phyloP scores from a whole-genome alignment of 2,888 invertebrate species.

The Lasioglossum vierecki region DNA sequence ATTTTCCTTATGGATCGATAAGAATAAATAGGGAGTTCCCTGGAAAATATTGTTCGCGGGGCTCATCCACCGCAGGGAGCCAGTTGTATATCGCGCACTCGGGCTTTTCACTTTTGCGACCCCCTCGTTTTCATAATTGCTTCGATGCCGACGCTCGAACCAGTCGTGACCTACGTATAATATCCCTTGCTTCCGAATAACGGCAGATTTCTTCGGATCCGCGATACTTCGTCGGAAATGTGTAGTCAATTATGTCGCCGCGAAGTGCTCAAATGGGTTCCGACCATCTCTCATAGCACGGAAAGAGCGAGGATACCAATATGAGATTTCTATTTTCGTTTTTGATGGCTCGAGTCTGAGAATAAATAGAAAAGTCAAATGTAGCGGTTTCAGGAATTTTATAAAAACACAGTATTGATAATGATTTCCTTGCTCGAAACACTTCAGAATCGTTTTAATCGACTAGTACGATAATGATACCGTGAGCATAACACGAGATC shows the following conservation, averaged over 20 bases:
- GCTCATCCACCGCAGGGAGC: not conserved
- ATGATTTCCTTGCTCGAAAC: not conserved
- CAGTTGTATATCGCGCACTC: not conserved
- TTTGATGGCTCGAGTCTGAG: not conserved
- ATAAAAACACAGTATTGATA: not conserved
- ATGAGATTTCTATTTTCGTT: not conserved
- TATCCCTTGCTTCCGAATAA: not conserved
- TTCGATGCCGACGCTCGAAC: not conserved
- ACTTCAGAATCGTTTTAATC: conserved; percentile 40
- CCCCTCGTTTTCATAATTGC: not conserved
- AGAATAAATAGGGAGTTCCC: conserved; percentile 15
- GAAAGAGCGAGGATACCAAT: not conserved
- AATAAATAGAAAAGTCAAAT: not conserved
- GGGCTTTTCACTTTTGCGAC: not conserved
- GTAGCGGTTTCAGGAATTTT: no score
- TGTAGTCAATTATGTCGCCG: not conserved
- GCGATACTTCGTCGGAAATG: not conserved
- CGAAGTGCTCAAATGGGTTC: not conserved
- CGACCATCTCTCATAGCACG: not conserved
- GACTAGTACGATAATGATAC: conserved; percentile 26
- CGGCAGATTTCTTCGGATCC: not conserved
- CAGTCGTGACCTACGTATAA: not conserved
- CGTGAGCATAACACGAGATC: conserved; percentile 29
- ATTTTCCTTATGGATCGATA: conserved; percentile 43
- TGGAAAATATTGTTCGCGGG: conserved; percentile 7